Evolutionary conservation across 2,888 invertebrate species (phyloP).

Genomic region (Acronicta alni): DNA sequence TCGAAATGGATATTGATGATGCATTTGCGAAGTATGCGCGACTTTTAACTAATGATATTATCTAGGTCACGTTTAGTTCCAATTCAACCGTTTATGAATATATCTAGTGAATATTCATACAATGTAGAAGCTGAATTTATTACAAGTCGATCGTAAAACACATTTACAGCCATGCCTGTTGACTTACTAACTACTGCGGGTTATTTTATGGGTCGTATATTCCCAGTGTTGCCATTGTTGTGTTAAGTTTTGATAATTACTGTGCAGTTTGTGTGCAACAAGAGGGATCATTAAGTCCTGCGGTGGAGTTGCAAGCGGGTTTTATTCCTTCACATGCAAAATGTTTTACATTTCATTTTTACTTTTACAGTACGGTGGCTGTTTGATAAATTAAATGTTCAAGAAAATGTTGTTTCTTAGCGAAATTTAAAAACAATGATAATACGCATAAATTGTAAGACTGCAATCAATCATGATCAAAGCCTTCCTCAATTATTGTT

Average conservation of each 20-base stretch:
- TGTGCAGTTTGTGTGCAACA: conserved; percentile 26
- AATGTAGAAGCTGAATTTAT: conserved; percentile 46
- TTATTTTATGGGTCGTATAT: conserved; percentile 47
- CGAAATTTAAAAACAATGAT: too few species aligned
- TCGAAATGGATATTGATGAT: conserved; percentile 24
- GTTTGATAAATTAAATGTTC: too few species aligned
- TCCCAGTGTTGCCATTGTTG: conserved; percentile 34
- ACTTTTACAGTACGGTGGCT: conserved; percentile 4
- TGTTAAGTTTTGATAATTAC: conserved; percentile 41
- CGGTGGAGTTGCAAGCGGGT: not conserved
- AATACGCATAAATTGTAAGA: too few species aligned
- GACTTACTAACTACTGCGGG: conserved; percentile 49
- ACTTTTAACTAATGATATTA: conserved; percentile 22
- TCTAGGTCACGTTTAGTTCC: conserved; percentile 36
- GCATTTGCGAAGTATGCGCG: conserved; percentile 15
- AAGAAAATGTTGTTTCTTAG: too few species aligned
- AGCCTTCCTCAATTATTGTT: conserved; percentile 5
- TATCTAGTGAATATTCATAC: conserved; percentile 43
- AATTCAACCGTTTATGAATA: conserved; percentile 40
- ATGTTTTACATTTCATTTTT: conserved; percentile 6
- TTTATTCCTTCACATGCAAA: conserved; percentile 19
- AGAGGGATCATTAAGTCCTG: conserved; percentile 28
- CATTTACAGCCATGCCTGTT: conserved; percentile 47
- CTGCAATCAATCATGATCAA: conserved; percentile 36
- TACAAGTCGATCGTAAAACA: conserved; percentile 52